Base-by-base conservation (phyloP, 92 coral and sea anemone genomes). In the Parazoanthus darwini region DNA sequence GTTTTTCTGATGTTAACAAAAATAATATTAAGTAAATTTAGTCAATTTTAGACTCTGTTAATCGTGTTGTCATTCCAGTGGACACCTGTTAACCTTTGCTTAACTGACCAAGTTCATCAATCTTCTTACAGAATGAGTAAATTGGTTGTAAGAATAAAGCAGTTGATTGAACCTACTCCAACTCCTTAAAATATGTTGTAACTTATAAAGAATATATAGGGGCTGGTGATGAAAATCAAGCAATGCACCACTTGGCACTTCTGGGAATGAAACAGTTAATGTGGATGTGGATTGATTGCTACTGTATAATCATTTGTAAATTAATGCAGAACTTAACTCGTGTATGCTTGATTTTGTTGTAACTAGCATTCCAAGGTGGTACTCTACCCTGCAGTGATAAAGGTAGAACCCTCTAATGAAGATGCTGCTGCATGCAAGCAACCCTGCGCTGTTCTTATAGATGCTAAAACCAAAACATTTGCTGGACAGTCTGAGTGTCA, bases 351-450 rank as follows among this genome's bases (percentile, higher is more conserved):
- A 26, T 14, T 7, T 46, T 68, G 14, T 22, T 71, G 22, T 42
- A 29, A 29, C 33, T 84, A 84, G 87, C 63, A 25, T 14, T 70
- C 65, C 68, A 71, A 70, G 66, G 37, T 74, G 8, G 15, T 29
- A 10, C 23, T 46, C 9, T 36, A 72, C 18, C 87, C 56, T 18
- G 39, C 72, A 29, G 36, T 84, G 42, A 56, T 84, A 48, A 84
- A 84, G 56, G 22, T 15, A 71, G 87, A 84, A 84, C 79, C 79
- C 7, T 33, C 43, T 2, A 56, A 74, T 22, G 22, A 84, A 23
- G n/a, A 84, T 70, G 87, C 67, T 1, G 44, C 39, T 25, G 46
- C 44, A 13, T 23, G 8, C 79, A 84, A 44, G 26, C 87, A 70
- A 75, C 79, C 87, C 4, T 68, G 43, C 20, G 74, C 26, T 48